A percentile compares a stretch with the other conserved stretches of the same genome.
Conservation (phyloP, 2,113 vertebrate genomes). For the Tiliqua scincoides region DNA sequence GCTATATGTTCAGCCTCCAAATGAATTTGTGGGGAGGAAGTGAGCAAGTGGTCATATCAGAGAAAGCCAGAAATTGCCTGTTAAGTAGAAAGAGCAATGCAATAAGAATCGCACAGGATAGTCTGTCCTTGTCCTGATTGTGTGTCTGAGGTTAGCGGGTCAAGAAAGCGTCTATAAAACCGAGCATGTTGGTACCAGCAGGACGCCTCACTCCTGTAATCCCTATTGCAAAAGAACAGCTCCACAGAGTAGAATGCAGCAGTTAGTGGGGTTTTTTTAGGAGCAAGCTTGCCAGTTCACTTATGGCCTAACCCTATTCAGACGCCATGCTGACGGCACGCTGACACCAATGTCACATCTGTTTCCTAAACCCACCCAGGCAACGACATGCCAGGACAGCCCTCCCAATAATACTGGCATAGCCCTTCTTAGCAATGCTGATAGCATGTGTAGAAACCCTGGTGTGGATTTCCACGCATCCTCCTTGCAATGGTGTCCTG, state of each 20-base stretch:
- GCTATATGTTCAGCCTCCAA: neutral
- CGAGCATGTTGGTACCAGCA: neutral
- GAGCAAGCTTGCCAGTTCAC: neutral
- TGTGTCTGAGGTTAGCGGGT: neutral
- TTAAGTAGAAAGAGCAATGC: rapidly evolving
- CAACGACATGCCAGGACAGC: too few relatives aligned
- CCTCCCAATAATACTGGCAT: too few relatives aligned
- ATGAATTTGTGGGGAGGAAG: neutral
- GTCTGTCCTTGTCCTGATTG: neutral
- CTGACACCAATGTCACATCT: too few relatives aligned
- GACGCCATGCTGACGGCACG: too few relatives aligned
- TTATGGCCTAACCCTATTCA: neutral
- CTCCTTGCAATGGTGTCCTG: too few relatives aligned
- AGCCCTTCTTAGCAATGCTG: too few relatives aligned
- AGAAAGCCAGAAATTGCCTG: neutral
- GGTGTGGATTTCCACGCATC: too few relatives aligned
- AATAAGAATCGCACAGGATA: neutral
- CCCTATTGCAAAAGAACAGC: neutral
- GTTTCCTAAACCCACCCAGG: too few relatives aligned
- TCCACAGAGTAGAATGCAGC: neutral
- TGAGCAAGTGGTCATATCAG: neutral
- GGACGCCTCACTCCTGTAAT: neutral
- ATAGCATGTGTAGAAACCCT: too few relatives aligned
- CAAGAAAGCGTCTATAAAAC: neutral
- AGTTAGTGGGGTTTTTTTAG: neutral